Evolutionary conservation across 2,888 invertebrate genomes (phyloP).

Genomic region (Myopa testacea): DNA sequence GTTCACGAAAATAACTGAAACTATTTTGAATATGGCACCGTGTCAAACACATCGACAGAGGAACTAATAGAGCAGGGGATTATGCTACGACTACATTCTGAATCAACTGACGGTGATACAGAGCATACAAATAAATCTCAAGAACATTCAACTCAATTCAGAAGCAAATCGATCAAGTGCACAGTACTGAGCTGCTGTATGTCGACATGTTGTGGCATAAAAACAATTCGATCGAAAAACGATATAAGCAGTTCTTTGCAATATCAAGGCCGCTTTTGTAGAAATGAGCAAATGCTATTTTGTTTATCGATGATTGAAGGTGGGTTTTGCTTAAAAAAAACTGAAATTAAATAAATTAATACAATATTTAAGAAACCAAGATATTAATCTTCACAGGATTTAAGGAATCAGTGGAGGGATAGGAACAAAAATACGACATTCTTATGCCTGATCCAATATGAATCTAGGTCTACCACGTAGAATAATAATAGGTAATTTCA

Average conservation of each 20-base stretch:
- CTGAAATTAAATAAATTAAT: too few species aligned
- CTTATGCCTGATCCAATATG: too few species aligned
- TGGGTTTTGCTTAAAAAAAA: neutral
- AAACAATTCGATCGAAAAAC: neutral
- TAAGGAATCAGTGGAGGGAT: too few species aligned
- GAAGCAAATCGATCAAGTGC: slow-evolving; percentile 29
- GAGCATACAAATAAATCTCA: slow-evolving; percentile 29
- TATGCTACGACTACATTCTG: slow-evolving; percentile 20
- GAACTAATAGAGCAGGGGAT: slow-evolving; percentile 23
- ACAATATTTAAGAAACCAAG: too few species aligned
- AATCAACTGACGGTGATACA: neutral
- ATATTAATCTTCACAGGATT: too few species aligned
- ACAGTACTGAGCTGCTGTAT: neutral
- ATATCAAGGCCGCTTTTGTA: slow-evolving; percentile 2
- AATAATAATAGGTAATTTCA: too few species aligned
- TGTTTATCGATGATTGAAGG: neutral
- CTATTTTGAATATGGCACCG: slow-evolving; percentile 66
- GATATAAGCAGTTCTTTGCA: neutral
- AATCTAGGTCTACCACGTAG: too few species aligned
- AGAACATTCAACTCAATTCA: slow-evolving; percentile 32
- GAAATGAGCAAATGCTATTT: neutral
- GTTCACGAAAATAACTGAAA: slow-evolving; percentile 52
- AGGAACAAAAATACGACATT: too few species aligned
- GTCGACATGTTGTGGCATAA: neutral
- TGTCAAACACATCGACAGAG: slow-evolving; percentile 57